Percentiles rank a stretch among this genome's conserved stretches.
phyloP scores from a whole-genome alignment of 1,140 invertebrate species.

The Eriocheir sinensis region DNA sequence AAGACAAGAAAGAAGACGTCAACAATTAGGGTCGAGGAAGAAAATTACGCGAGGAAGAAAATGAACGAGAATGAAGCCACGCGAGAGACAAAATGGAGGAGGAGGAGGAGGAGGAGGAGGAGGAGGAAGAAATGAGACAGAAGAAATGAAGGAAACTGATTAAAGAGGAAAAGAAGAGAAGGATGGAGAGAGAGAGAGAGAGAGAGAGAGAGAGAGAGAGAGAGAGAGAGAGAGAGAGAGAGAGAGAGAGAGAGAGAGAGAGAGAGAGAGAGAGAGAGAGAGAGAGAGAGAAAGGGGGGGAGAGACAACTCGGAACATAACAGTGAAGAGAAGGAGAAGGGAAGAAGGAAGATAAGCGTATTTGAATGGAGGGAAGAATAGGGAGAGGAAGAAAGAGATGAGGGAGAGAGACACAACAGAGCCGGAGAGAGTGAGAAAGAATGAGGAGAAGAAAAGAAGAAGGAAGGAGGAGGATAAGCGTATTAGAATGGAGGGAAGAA shows the following conservation, averaged over 20 bases:
- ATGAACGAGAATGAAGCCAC: not conserved
- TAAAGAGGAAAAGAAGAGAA: no score
- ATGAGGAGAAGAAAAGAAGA: not conserved
- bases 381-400: no score
- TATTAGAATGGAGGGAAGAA: not conserved
- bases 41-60: not conserved
- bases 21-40: no score
- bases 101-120: constrained; percentile 18
- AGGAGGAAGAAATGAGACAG: constrained; percentile 9
- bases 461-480: no score
- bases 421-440: not conserved
- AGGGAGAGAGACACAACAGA: not conserved
- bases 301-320: no score
- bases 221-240: not conserved
- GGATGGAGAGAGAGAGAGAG: no score
- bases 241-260: not conserved
- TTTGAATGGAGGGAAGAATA: no score
- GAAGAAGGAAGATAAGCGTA: no score
- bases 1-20: not conserved
- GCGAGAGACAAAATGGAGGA: not conserved
- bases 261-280: not conserved
- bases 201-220: constrained; percentile 1
- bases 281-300: constrained; percentile 13
- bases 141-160: not conserved
- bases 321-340: not conserved